Conservation (phyloP, 2,797 vertebrate genomes). For the Rhinoraja longicauda region DNA sequence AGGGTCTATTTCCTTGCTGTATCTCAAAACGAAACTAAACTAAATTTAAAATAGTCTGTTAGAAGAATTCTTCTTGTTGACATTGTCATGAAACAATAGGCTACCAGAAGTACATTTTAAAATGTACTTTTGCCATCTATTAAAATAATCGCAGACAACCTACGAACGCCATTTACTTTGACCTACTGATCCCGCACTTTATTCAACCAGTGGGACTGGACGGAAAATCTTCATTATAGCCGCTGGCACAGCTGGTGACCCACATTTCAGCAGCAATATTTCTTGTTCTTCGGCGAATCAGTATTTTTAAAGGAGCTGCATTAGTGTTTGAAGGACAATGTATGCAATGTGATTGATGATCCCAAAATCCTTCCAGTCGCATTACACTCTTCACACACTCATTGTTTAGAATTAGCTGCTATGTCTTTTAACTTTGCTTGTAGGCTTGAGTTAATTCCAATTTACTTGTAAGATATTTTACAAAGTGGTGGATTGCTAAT, state of each 20-base stretch:
- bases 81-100: not conserved
- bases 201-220: not conserved
- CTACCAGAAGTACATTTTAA: not conserved
- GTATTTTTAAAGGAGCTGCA: not conserved
- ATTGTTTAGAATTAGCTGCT: not conserved
- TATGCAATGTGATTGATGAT: not conserved
- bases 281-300: not conserved
- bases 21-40: no score
- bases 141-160: not conserved
- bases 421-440: not conserved
- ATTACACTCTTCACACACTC: not conserved
- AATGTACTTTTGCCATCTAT: not conserved
- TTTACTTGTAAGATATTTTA: not conserved
- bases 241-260: not conserved
- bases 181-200: not conserved
- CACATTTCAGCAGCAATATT: no score
- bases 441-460: not conserved
- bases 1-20: no score
- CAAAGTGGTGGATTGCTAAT: not conserved
- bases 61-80: not conserved
- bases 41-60: not conserved
- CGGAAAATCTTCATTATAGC: not conserved
- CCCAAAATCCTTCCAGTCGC: not conserved
- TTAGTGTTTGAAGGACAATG: not conserved
- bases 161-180: not conserved